Evolutionary conservation across 2,113 vertebrate species (phyloP).

Genomic region (Galemys pyrenaicus): DNA sequence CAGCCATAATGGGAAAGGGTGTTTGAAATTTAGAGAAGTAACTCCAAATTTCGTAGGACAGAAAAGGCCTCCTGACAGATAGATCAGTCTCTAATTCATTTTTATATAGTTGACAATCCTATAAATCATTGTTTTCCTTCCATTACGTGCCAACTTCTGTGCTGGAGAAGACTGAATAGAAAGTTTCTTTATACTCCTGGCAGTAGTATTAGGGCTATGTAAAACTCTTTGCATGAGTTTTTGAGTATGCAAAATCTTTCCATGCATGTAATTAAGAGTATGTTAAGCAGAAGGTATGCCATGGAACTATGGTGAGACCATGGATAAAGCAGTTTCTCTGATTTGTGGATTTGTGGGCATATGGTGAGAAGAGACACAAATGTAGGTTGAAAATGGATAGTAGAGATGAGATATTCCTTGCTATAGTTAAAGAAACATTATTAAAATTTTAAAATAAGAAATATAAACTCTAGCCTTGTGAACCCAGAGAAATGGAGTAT

Average conservation of each 20-base stretch:
- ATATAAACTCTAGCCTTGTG: not conserved
- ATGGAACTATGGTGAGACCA: not conserved
- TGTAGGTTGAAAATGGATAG: accelerated
- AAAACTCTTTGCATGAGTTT: not conserved
- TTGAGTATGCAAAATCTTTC: not conserved
- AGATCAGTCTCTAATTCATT: constrained; percentile 70
- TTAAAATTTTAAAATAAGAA: not conserved
- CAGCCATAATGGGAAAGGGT: constrained; percentile 77
- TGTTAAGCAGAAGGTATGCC: not conserved
- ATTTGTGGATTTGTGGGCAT: accelerated
- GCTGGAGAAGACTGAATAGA: not conserved
- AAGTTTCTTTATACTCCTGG: constrained; percentile 48
- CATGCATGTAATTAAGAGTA: not conserved
- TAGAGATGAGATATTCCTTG: not conserved
- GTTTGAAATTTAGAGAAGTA: constrained; percentile 70
- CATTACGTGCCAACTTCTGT: constrained; percentile 29
- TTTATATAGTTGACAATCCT: constrained; percentile 58
- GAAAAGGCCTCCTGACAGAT: constrained; percentile 60
- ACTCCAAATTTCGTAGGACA: constrained; percentile 53
- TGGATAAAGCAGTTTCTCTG: not conserved
- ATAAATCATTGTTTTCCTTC: constrained; percentile 66
- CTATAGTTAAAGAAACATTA: not conserved
- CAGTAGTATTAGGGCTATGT: not conserved
- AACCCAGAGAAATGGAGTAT: not conserved
- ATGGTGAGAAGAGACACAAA: not conserved